phyloP scores from a whole-genome alignment of 1,140 invertebrate genomes.

The Platorchestia sp. region DNA sequence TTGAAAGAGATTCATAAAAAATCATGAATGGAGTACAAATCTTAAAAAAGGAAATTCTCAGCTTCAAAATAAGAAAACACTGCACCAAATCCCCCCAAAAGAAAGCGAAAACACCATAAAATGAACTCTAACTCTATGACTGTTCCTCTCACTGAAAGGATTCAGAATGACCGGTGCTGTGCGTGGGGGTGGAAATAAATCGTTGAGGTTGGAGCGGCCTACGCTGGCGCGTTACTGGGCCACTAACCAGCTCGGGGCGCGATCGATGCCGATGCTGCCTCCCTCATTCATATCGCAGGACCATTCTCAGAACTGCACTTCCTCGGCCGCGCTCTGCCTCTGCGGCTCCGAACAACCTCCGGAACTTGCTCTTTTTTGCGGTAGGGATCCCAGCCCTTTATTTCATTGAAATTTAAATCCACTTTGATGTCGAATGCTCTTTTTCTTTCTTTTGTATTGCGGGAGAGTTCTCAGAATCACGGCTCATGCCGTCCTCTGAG shows the following conservation, averaged over 20 bases:
- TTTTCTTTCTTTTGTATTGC: background rate
- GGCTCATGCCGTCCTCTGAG: background rate
- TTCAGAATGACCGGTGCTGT: no score
- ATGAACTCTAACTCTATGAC: no score
- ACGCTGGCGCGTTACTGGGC: background rate
- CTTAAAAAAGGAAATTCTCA: no score
- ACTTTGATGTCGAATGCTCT: background rate
- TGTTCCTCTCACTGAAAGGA: no score
- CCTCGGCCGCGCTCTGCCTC: background rate
- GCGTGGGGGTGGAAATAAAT: background rate
- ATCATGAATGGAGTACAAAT: no score
- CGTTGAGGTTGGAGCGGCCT: background rate
- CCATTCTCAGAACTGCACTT: background rate
- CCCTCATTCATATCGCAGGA: slow-evolving; percentile 29
- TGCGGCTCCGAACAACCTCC: background rate
- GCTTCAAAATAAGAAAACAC: no score
- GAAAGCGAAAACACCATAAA: no score
- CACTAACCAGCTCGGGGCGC: background rate
- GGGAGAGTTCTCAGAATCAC: background rate
- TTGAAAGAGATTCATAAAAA: no score
- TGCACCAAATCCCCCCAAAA: no score
- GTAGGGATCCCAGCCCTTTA: background rate
- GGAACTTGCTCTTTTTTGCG: background rate
- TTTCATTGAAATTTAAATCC: background rate
- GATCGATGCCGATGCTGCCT: background rate